Evolutionary conservation across 2,888 invertebrate genomes (phyloP), one percentile per base, ranked within the genome.

Genomic region (Watsonalla binaria): DNA sequence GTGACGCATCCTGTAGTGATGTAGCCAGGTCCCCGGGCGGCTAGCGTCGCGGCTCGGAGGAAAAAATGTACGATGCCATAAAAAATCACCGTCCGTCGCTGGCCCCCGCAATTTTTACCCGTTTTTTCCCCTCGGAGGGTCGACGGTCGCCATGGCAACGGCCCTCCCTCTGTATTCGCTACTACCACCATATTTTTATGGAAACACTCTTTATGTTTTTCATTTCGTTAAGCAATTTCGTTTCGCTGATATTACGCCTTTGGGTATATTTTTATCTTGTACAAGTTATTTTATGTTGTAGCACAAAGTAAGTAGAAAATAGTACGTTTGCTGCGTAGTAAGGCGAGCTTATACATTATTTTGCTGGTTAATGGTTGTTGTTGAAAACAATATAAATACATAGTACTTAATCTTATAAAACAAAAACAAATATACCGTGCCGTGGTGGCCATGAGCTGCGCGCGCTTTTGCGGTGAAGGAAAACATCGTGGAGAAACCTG

Each of bases 1-100:
- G 6, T 9, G 14, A 6, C 13, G 13, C 46, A 46, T 14, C 15
- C 46, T 46, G 13, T 46, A 46, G 5, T 11, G n/a, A 47, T 57
- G 68, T 78, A 65, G 82, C 74, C 61, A 59, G 61, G 65, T 49
- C 69, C 60, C 60, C 52, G 62, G 63, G 58, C 68, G 65, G 64
- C 66, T 62, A 67, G 70, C 84, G 83, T 81, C 81, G 80, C 80
- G 80, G 80, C 82, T 82, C 82, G 72, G 68, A 73, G 84, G 88
- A 90, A 90, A 90, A 90, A 90, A 90, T 90, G 84, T 89, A 85
- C 84, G 88, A 85, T 82, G 88, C 88, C 85, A 87, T 90, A 90
- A 90, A 90, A 90, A 90, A 90, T 90, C 90, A 86, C 80, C 90
- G 89, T 80, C 84, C 87, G 81, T 14, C 39, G 49, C 82, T 80